A percentile compares a stretch with the other conserved stretches of the same genome.
phyloP scores from a whole-genome alignment of 30 jellyfish, hydroid and myxozoan genomes.

The Mastigias papua region DNA sequence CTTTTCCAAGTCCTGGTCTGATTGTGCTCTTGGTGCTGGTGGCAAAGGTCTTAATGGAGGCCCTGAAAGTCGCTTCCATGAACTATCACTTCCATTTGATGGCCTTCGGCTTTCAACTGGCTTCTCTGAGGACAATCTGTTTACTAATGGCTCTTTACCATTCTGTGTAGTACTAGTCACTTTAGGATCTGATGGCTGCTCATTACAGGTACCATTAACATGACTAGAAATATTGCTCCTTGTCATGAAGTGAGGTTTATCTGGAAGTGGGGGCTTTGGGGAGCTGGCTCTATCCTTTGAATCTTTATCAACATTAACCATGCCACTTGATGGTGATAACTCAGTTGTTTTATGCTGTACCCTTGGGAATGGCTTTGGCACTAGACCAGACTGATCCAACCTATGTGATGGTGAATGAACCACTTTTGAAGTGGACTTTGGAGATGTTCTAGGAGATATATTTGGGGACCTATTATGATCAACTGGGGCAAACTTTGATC shows the following conservation, averaged over 20 bases:
- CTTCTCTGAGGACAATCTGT: slow-evolving; percentile 27
- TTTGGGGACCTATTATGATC: not conserved
- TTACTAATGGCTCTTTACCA: slow-evolving; percentile 24
- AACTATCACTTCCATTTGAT: not conserved
- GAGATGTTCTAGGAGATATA: not conserved
- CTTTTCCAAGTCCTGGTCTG: not conserved
- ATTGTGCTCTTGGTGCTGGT: slow-evolving; percentile 43
- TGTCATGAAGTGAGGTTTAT: slow-evolving; percentile 14
- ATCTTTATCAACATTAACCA: not conserved
- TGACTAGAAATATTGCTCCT: slow-evolving; percentile 14
- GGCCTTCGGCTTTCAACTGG: not conserved
- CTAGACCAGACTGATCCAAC: slow-evolving; percentile 7
- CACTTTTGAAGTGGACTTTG: not conserved
- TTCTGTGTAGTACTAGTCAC: not conserved
- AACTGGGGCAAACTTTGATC: not conserved
- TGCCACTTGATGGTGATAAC: not conserved
- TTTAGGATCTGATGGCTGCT: slow-evolving; percentile 3
- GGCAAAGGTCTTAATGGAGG: slow-evolving; percentile 79
- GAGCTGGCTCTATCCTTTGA: not conserved
- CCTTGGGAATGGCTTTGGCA: slow-evolving; percentile 56
- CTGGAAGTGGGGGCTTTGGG: slow-evolving; percentile 54
- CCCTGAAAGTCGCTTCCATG: slow-evolving; percentile 51
- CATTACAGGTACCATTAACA: slow-evolving; percentile 42
- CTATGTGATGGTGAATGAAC: not conserved
- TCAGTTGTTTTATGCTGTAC: not conserved